phyloP scores from a whole-genome alignment of 2,888 invertebrate species.

The Achlya flavicornis region DNA sequence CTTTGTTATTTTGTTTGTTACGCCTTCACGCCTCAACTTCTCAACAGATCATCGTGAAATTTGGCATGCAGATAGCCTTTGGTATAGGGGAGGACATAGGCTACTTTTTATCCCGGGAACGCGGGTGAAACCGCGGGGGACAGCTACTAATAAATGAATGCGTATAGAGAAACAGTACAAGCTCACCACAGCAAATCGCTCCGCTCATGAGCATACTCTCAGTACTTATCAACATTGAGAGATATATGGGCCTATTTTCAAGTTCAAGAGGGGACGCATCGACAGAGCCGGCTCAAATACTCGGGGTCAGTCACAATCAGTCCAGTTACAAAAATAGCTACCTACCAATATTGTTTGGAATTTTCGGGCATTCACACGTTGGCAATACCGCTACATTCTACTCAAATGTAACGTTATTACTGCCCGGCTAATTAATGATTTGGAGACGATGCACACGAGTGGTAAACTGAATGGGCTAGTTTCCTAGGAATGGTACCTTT shows the following conservation, averaged over 20 bases:
- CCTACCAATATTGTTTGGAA: not conserved
- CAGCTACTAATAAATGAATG: too few relatives aligned
- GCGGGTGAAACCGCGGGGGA: too few relatives aligned
- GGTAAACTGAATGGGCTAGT: not conserved
- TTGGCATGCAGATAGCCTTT: too few relatives aligned
- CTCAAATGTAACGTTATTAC: constrained; percentile 2
- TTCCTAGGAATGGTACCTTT: too few relatives aligned
- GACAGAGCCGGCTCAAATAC: not conserved
- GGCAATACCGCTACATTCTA: not conserved
- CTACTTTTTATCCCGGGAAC: too few relatives aligned
- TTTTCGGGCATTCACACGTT: constrained; percentile 4
- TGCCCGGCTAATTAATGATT: not conserved
- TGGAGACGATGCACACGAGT: not conserved
- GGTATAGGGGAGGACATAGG: too few relatives aligned
- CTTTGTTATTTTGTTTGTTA: too few relatives aligned
- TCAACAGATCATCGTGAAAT: too few relatives aligned
- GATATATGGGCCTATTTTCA: constrained; percentile 5
- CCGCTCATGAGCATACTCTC: not conserved
- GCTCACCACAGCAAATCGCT: not conserved
- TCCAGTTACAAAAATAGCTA: constrained; percentile 4
- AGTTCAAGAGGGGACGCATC: constrained; percentile 3
- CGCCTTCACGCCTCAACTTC: too few relatives aligned
- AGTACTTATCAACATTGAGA: not conserved
- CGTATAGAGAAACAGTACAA: too few relatives aligned
- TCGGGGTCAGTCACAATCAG: not conserved